Evolutionary conservation across 2,888 invertebrate species (phyloP), one percentile per base, ranked within the genome.

Genomic region (Apotomis capreana): DNA sequence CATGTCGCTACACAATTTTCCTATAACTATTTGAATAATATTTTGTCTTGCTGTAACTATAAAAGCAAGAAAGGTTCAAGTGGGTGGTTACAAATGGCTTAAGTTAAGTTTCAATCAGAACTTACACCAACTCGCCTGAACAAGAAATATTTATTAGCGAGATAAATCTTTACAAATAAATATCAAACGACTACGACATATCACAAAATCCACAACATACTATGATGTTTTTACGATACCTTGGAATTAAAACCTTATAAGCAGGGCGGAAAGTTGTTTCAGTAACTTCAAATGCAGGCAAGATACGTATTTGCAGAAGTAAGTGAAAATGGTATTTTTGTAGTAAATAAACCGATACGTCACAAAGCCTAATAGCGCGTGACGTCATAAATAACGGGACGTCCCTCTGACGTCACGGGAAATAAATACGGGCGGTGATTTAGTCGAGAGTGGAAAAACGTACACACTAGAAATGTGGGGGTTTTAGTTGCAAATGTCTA

Each of bases 331-430:
- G 8, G 71, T 68, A 71, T 71, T 68, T 71, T 71, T 67, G 40
- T 68, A 71, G 67, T 62, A 71, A 71, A 71, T 71, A 71, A 71
- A 62, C 67, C 67, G 51, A 71, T 71, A 71, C 61, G 71, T 71
- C 71, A 71, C 67, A 68, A 71, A 70, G 70, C 51, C 61, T 71
- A 71, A 71, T 71, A 71, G 71, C 71, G 61, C 67, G 67, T 71
- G 71, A 68, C 71, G 61, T 71, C 71, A 67, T 71, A 71, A 71
- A 71, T 71, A 68, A 68, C 61, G 67, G 70, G 64, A 64, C 46
- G 59, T 55, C 70, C 49, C 63, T 63, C 67, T 71, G 61, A 71
- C 71, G 71, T 71, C 67, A 68, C 61, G 51, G 69, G 62, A 51
- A 61, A 68, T 71, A 71, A 71, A 71, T 62, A 67, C 8, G 55